Evolutionary conservation across 2,113 vertebrate species (phyloP), one percentile per base, ranked within the genome.

Genomic region (Rhadina sibilatrix): DNA sequence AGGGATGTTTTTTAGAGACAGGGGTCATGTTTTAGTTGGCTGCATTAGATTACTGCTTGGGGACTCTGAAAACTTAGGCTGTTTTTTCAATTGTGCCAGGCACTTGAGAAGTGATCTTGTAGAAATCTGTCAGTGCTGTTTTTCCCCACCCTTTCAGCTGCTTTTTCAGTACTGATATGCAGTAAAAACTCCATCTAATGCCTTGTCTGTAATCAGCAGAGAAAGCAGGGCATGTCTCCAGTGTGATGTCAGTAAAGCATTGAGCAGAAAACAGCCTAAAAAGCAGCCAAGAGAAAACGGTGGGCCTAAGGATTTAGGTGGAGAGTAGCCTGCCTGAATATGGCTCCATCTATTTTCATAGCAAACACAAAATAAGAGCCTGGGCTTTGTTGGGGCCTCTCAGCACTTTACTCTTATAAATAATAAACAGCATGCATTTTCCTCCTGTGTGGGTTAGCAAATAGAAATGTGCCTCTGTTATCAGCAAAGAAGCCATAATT

Each of bases 391-490:
- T 49, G 40, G 27, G 31, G 66, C 64, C 66, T 87, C 78, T 88
- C 83, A 94, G 83, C 92, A 87, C 88, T 96, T 96, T 75, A 77
- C 25, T 75, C 83, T 92, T 83, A 94, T 93, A 94, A 95, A 97
- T 96, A 93, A 97, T 96, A 88, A 93, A 96, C 66, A 93, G 88
- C 93, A 90, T 94, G 30, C 82, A 86, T 93, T 96, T 96, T 90
- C 76, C 49, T 95, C 44, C 37, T 71, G 44, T 81, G 75, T 66
- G 65, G n/a, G 56, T 33, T 95, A 75, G 85, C 83, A 88, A 86
- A 93, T 60, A 87, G 61, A 82, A 84, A 87, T 82, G 65, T 40
- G 54, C 46, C 30, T 94, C 61, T 91, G 23, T 72, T 93, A 74
- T n/a, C 88, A 96, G 80, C 59, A 78, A 93, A 60, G 76, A 96